These are phyloP conservation scores for Amphimallon solstitiale DNA, from an alignment of 2,888 invertebrate genomes.

Conservation along the genomic window DNA sequence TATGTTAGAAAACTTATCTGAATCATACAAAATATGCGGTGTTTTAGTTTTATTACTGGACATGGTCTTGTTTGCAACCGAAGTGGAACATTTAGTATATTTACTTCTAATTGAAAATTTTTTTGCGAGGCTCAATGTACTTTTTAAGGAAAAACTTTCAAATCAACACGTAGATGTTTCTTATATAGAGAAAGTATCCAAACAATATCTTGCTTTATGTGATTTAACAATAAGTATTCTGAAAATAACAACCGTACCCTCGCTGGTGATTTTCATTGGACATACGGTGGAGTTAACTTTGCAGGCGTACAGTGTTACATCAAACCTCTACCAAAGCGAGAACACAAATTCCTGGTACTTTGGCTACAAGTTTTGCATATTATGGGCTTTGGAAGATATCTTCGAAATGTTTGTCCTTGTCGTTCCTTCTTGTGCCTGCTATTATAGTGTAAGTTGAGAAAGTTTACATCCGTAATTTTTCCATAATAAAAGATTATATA, in stretches of 20 bases:
- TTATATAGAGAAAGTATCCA: background rate
- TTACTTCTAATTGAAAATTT: background rate
- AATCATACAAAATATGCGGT: background rate
- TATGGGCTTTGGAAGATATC: background rate
- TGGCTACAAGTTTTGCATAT: background rate
- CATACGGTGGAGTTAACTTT: background rate
- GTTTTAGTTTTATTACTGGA: background rate
- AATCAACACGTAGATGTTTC: background rate
- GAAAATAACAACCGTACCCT: background rate
- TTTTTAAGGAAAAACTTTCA: background rate
- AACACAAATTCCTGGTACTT: constrained; percentile 15
- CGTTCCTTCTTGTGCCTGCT: constrained; percentile 10
- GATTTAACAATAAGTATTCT: background rate
- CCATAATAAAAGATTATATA: too few species aligned
- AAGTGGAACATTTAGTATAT: constrained; percentile 4
- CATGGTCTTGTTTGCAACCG: background rate
- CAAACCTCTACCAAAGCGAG: constrained; percentile 17
- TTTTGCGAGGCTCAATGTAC: background rate
- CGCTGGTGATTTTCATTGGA: background rate
- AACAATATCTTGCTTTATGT: background rate
- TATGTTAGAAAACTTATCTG: background rate
- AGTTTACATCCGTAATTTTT: too few species aligned
- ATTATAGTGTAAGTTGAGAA: constrained; percentile 1
- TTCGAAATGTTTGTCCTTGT: background rate
- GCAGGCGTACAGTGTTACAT: constrained; percentile 9